Evolutionary conservation across 2,113 vertebrate genomes (phyloP).

Genomic region (Elaphurus davidianus): DNA sequence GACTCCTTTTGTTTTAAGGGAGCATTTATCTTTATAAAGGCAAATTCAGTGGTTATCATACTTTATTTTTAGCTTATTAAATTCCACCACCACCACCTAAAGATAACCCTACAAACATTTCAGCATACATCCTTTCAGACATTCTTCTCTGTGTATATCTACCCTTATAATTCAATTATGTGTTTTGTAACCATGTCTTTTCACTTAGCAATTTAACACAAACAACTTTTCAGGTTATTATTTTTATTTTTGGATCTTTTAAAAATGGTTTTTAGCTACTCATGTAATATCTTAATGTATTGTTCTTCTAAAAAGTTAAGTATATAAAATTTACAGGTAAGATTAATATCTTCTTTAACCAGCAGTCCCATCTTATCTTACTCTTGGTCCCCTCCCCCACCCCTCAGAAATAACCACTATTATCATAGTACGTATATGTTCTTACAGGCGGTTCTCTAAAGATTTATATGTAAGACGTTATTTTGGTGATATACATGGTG

Average conservation of each 20-base stretch:
- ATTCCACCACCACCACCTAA: neutral
- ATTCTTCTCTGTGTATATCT: constrained; percentile 1
- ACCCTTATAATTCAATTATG: neutral
- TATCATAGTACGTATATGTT: neutral
- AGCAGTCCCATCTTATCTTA: neutral
- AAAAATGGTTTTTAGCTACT: neutral
- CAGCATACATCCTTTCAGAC: neutral
- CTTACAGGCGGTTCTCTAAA: neutral
- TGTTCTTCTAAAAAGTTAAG: neutral
- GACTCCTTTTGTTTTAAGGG: neutral
- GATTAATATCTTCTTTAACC: neutral
- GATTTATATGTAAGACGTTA: neutral
- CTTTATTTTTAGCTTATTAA: neutral
- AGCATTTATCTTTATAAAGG: neutral
- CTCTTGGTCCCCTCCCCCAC: neutral
- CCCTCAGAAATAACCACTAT: neutral
- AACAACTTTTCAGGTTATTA: neutral
- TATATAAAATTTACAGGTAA: neutral
- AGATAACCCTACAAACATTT: neutral
- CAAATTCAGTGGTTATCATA: neutral
- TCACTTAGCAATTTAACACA: neutral
- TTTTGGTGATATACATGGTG: neutral
- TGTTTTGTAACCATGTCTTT: neutral
- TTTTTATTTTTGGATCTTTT: neutral
- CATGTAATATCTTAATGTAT: neutral